phyloP scores from a whole-genome alignment of 1,140 invertebrate species.

The Cydia amplana region DNA sequence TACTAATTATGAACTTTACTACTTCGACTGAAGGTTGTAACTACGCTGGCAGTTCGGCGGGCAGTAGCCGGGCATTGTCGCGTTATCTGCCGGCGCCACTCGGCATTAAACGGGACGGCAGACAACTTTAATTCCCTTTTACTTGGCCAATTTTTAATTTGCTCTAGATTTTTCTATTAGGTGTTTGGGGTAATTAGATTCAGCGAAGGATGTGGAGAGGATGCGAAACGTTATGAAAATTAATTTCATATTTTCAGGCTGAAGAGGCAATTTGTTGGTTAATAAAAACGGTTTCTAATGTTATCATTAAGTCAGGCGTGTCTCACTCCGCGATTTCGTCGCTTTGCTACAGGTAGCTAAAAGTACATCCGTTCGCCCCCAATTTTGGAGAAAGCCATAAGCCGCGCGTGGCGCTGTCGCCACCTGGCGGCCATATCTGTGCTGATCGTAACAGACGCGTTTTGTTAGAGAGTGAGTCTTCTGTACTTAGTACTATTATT shows the following conservation, averaged over 20 bases:
- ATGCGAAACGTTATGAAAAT: constrained; percentile 29
- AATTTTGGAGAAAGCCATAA: too few species aligned
- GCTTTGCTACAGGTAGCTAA: too few species aligned
- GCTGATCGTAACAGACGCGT: too few species aligned
- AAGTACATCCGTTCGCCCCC: too few species aligned
- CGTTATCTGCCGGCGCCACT: constrained; percentile 64
- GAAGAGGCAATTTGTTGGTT: too few species aligned
- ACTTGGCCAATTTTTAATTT: constrained; percentile 67
- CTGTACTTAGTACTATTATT: too few species aligned
- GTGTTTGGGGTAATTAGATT: constrained; percentile 23
- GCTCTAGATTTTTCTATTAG: constrained; percentile 41
- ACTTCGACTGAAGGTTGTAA: constrained; percentile 50
- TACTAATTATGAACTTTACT: constrained; percentile 43
- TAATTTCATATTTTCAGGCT: constrained; percentile 3
- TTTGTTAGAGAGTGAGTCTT: too few species aligned
- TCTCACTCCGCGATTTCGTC: too few species aligned
- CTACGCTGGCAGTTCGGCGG: constrained; percentile 60
- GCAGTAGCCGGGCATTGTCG: constrained; percentile 63
- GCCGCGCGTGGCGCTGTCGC: too few species aligned
- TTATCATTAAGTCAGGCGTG: too few species aligned
- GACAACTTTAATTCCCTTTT: constrained; percentile 68
- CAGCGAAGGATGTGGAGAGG: not conserved
- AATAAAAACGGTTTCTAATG: too few species aligned
- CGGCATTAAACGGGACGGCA: constrained; percentile 45
- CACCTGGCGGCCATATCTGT: too few species aligned